Percentiles rank a stretch among this genome's conserved stretches.
Conservation (phyloP, 2,113 vertebrate genomes). For the Erythrocebus patas region DNA sequence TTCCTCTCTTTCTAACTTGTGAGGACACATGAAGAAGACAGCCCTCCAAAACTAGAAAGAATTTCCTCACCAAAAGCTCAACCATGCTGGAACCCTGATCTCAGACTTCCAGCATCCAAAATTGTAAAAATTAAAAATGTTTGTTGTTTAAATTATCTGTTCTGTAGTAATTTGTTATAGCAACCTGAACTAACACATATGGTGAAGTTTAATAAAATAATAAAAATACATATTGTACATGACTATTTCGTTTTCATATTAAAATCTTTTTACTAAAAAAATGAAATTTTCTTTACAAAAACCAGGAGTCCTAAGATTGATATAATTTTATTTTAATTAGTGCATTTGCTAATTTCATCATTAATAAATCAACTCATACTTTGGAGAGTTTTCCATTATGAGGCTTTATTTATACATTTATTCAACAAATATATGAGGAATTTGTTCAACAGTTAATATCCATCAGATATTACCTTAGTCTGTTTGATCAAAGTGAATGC, state of each 20-base stretch:
- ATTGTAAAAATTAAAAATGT: background rate
- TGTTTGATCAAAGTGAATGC: background rate
- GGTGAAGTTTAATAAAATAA: background rate
- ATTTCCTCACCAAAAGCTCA: background rate
- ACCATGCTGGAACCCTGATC: background rate
- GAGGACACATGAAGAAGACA: too few species aligned
- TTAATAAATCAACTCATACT: background rate
- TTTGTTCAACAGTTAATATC: background rate
- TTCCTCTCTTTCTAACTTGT: too few species aligned
- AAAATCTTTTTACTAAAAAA: background rate
- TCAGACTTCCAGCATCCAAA: background rate
- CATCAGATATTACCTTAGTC: accelerated
- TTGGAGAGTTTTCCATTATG: background rate
- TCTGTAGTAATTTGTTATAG: background rate
- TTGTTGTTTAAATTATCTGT: background rate
- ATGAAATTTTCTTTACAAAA: background rate
- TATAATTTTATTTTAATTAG: background rate
- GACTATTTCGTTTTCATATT: background rate
- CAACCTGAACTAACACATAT: background rate
- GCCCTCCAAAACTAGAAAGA: accelerated
- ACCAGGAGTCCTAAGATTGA: background rate
- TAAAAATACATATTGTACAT: background rate
- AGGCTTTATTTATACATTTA: background rate
- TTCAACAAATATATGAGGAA: background rate
- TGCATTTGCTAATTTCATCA: background rate